Percentiles rank a stretch among this genome's conserved stretches.
phyloP scores from a whole-genome alignment of 2,797 vertebrate genomes.

The Diplodus puntazzo region DNA sequence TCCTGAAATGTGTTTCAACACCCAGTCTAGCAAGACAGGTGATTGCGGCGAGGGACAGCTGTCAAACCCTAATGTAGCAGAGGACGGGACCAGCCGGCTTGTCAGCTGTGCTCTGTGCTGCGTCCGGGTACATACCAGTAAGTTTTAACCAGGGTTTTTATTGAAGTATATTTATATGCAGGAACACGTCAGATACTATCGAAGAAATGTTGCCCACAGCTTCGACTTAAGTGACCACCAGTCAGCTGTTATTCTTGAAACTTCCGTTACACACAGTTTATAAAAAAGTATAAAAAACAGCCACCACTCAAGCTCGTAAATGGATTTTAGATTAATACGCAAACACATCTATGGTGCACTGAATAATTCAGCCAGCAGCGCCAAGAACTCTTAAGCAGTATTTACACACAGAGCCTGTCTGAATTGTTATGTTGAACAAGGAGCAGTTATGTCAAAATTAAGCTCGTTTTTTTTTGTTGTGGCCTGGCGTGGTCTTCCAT shows the following conservation, averaged over 20 bases:
- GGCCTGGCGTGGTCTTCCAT: neutral
- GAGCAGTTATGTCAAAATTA: too few relatives aligned
- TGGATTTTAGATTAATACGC: neutral
- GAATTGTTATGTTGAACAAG: neutral
- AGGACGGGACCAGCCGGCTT: constrained; percentile 93
- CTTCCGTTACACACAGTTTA: neutral
- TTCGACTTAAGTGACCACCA: neutral
- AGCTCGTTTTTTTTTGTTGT: neutral
- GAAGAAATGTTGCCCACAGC: neutral
- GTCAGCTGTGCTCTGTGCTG: constrained; percentile 93
- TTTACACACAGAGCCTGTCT: neutral
- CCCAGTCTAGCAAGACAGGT: constrained; percentile 78
- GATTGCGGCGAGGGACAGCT: constrained; percentile 90
- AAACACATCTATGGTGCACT: neutral
- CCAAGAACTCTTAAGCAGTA: neutral
- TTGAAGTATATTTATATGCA: neutral
- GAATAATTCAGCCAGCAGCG: neutral
- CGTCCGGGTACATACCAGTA: constrained; percentile 95
- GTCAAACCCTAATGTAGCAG: constrained; percentile 90
- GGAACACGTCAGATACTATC: neutral
- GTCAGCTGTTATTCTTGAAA: neutral
- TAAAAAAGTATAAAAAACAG: neutral
- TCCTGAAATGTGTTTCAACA: constrained; percentile 98
- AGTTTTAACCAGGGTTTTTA: constrained; percentile 64
- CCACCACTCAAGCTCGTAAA: neutral